A percentile compares a stretch with the other conserved stretches of the same genome.
phyloP scores from a whole-genome alignment of 2,113 vertebrate genomes.

The Spea multiplicata region DNA sequence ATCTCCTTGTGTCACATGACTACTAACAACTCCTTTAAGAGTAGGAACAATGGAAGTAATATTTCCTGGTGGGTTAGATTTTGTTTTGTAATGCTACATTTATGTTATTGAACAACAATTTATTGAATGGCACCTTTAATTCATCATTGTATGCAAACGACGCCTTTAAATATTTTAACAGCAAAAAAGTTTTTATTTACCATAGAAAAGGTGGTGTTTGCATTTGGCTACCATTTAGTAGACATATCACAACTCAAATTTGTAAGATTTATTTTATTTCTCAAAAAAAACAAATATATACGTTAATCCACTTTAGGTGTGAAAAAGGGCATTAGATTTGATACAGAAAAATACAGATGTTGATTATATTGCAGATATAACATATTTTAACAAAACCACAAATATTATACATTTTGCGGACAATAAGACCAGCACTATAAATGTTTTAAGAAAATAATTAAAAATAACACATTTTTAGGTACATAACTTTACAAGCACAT shows the following conservation, averaged over 20 bases:
- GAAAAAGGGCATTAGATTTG: conserved; percentile 21
- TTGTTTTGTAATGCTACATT: no score
- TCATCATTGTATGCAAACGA: no score
- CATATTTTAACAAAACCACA: conserved; percentile 9
- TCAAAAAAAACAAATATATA: conserved; percentile 45
- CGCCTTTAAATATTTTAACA: no score
- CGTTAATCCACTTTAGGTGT: background rate
- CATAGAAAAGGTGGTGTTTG: background rate
- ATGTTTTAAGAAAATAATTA: background rate
- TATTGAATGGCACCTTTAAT: no score
- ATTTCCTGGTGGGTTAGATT: no score
- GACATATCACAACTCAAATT: background rate
- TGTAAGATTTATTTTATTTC: background rate
- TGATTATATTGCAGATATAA: conserved; percentile 4
- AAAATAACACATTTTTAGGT: background rate
- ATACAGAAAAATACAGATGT: conserved; percentile 4
- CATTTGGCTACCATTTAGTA: background rate
- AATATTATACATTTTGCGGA: background rate
- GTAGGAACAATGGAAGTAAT: no score
- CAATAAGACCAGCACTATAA: conserved; percentile 10
- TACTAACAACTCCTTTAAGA: no score
- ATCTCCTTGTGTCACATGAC: no score
- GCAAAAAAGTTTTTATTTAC: background rate
- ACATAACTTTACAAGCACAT: background rate
- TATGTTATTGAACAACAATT: no score